These are phyloP conservation scores for Leucania comma DNA, from an alignment of 2,888 invertebrate species.

Conservation along the genomic window DNA sequence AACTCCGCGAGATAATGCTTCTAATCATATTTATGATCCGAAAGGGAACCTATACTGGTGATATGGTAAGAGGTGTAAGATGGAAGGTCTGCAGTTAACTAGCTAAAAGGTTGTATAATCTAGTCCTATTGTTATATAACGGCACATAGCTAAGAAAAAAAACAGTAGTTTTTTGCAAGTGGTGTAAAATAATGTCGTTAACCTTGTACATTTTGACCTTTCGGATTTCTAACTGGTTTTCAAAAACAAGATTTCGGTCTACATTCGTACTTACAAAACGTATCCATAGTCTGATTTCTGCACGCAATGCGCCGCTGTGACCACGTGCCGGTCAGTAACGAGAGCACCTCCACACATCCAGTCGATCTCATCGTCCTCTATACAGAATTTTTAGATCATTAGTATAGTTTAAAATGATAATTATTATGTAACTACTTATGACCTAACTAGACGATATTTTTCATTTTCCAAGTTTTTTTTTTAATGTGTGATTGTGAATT, in stretches of 20 bases:
- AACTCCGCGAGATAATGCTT: background rate
- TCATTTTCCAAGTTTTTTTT: no score
- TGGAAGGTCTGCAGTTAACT: background rate
- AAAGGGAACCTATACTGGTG: background rate
- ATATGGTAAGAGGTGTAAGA: background rate
- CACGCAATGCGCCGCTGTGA: constrained; percentile 92
- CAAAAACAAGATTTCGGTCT: constrained; percentile 18
- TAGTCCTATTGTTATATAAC: background rate
- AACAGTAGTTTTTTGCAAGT: background rate
- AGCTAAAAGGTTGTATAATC: background rate
- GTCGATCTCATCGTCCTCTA: constrained; percentile 74
- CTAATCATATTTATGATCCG: background rate
- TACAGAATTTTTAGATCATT: constrained; percentile 1
- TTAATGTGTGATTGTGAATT: no score
- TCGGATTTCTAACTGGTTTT: constrained; percentile 16
- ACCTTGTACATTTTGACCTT: constrained; percentile 30
- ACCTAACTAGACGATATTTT: no score
- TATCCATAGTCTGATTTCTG: constrained; percentile 80
- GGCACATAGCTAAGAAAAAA: background rate
- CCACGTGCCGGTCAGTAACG: constrained; percentile 86
- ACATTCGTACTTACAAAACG: constrained; percentile 76
- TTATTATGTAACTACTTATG: no score
- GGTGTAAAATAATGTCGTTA: constrained; percentile 1
- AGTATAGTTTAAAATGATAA: constrained; percentile 3
- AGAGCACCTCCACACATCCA: constrained; percentile 90